Evolutionary conservation across 2,113 vertebrate genomes (phyloP), one percentile per base, ranked within the genome.

Genomic region (Anas platyrhynchos): DNA sequence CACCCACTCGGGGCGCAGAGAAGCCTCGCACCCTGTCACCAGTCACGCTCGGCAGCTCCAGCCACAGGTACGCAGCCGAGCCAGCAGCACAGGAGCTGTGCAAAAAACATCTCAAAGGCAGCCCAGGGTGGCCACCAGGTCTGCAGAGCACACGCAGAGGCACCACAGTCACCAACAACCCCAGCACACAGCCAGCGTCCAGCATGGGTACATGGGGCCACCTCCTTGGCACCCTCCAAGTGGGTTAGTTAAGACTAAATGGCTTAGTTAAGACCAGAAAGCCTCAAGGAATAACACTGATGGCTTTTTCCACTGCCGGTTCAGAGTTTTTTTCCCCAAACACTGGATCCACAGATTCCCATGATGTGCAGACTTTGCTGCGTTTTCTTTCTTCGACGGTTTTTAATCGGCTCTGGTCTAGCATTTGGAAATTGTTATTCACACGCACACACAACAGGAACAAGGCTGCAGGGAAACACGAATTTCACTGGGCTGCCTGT

Each of bases 351-450:
- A 75, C 29, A n/a, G 50, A 76, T 7, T 44, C 16, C 73, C 59
- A 16, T 41, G 86, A 46, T 3, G 44, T 0, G 4, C 46, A 52
- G 68, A 44, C 46, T 74, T 67, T 1, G 61, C 62, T 72, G 83
- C 46, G 1, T 68, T 89, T 91, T 88, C 62, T 78, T 94, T 89
- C 87, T 89, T 78, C 79, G 81, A 94, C 43, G 22, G 86, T 68
- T 94, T 88, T 89, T 71, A 83, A 90, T 74, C 91, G 95, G 83
- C 48, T 59, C 89, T 83, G 61, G 55, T 88, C 72, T 43, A 81
- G 71, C 94, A 75, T 94, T 96, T 93, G 91, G 94, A 92, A 95
- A 92, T 93, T 91, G 83, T 93, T 95, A 88, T 87, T 93, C 77
- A 84, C 61, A 23, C 77, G 15, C 50, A 50, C 67, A 48, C 41